Base-by-base conservation (phyloP, 2,113 vertebrate species). In the Elaphurus davidianus region DNA sequence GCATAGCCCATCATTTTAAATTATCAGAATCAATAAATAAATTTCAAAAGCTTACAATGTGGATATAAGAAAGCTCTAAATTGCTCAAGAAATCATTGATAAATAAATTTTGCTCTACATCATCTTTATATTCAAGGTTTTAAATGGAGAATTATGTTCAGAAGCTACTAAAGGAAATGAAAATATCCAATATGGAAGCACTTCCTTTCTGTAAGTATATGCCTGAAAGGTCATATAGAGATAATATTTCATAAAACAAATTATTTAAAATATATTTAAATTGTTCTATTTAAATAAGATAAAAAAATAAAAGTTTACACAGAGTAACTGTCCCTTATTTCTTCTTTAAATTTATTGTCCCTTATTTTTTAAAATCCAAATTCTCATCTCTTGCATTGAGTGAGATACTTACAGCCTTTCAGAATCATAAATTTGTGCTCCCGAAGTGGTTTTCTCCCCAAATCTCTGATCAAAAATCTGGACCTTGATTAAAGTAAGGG, bases 211-310 rank as follows among this genome's bases (percentile, higher is more conserved):
- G 62, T 15, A 83, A 50, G 47, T 40, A 60, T 71, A 93, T 76
- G 25, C 25, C 74, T 90, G 15, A 94, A 94, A 92, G 6, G 7
- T n/a, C 13, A 94, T 55, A 50, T 71, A 81, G 9, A 82, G 90
- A 76, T 74, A 64, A 89, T 90, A 33, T 45, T 92, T 94, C 64
- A 45, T 59, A 87, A 95, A 95, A 62, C 13, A 84, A 87, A 91
- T 83, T 54, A 95, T 33, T 96, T 83, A 81, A 96, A 92, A 94
- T 71, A 83, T 5, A 62, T 91, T 55, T 84, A 94, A 21, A 40
- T 2, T 76, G 8, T 13, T 90, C 36, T 83, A 54, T 55, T 67
- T 40, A 52, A 43, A 64, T 89, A 90, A 76, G 15, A 40, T 16
- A 12, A 59, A 54, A 86, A 92, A 52, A 88, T 78, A 36, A 78